Base-by-base conservation (phyloP, 2,888 invertebrate genomes). In the Incurvaria masculella region DNA sequence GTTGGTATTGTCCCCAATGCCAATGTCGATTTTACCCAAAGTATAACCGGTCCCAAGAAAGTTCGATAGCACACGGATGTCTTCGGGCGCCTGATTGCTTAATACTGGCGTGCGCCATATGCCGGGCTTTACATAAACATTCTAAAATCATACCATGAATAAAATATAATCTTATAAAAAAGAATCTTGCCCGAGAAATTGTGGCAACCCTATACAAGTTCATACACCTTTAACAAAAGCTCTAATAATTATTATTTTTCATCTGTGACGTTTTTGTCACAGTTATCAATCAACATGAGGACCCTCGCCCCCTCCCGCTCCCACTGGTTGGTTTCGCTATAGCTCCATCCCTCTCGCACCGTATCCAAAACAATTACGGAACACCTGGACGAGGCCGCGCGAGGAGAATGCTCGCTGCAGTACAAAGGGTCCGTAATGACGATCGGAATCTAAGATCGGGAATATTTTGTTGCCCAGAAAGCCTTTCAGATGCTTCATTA, bases 221-320 rank as follows among this genome's bases (percentile, higher is more conserved):
- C 68, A 67, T 72, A 66, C 68, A 65, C 68, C 62, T 69, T 66
- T 72, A 71, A 78, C 78, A 78, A 78, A 72, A 68, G 74, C 65
- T 56, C 64, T 66, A 72, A 76, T 78, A 76, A 78, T 78, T 72
- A 78, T 78, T 78, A 76, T 78, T 78, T 75, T 75, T 78, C 76
- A 75, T 78, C 75, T 75, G 75, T 69, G 69, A 68, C 78, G 72
- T 78, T 78, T 76, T 78, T 79, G 79, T 79, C 79, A 76, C 78
- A 79, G 79, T 78, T 79, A 79, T 79, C 79, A 79, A 79, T 79
- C 79, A 79, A 76, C 69, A 68, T 66, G 65, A 71, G 70, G 71
- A 72, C 66, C 61, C 61, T 42, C 55, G 58, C 49, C 55, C 47
- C 70, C 69, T 62, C 63, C 59, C 57, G 70, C 66, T 52, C 42